Evolutionary conservation across 2,888 invertebrate species (phyloP).

Genomic region (Catocala sponsa): DNA sequence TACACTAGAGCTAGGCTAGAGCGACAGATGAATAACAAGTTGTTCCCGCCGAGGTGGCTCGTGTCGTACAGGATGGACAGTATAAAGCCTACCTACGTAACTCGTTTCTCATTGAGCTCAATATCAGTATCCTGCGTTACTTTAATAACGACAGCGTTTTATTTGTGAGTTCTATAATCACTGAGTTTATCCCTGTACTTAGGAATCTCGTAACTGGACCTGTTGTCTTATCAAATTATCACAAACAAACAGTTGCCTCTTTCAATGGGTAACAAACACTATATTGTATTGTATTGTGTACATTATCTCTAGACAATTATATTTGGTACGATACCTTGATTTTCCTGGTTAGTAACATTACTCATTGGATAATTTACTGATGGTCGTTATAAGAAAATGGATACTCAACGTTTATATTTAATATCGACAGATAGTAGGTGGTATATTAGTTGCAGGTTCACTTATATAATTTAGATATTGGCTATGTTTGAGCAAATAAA

Average conservation of each 20-base stretch:
- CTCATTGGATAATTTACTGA: slow-evolving; percentile 5
- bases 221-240: slow-evolving; percentile 59
- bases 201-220: slow-evolving; percentile 67
- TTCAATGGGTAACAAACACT: slow-evolving; percentile 25
- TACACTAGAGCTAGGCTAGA: slow-evolving; percentile 71
- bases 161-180: slow-evolving; percentile 63
- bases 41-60: slow-evolving; percentile 75
- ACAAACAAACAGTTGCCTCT: slow-evolving; percentile 52
- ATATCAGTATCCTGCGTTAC: slow-evolving; percentile 49
- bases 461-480: slow-evolving; percentile 16
- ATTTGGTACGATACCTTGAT: slow-evolving; percentile 11
- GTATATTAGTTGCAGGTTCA: slow-evolving; percentile 39
- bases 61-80: slow-evolving; percentile 57
- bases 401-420: slow-evolving; percentile 3
- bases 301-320: background rate
- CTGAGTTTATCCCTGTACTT: slow-evolving; percentile 69
- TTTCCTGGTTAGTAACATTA: slow-evolving; percentile 5
- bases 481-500: slow-evolving; percentile 49
- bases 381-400: background rate
- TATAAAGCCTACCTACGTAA: slow-evolving; percentile 49
- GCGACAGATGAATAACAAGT: slow-evolving; percentile 72
- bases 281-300: slow-evolving; percentile 3
- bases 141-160: slow-evolving; percentile 54
- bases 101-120: slow-evolving; percentile 61
- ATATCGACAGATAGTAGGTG: slow-evolving; percentile 44